Percentiles rank a stretch among this genome's conserved stretches.
phyloP scores from a whole-genome alignment of 2,113 vertebrate species.

The Pelmatolapia mariae region DNA sequence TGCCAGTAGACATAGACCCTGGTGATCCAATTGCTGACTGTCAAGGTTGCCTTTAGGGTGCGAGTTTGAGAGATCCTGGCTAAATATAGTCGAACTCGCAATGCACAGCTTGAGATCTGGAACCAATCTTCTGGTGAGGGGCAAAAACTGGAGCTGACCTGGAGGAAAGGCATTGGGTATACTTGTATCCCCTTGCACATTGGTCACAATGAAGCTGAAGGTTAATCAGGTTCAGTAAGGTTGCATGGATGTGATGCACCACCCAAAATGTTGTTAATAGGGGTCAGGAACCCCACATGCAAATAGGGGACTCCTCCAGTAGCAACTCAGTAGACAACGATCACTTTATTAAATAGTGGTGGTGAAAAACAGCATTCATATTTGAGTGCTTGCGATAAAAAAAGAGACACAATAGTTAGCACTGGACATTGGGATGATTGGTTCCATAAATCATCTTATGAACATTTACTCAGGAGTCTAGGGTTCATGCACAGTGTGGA shows the following conservation, averaged over 20 bases:
- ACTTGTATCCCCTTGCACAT: background rate
- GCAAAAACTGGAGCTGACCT: background rate
- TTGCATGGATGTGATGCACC: background rate
- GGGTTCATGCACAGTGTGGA: background rate
- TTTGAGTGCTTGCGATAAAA: background rate
- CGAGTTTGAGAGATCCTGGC: background rate
- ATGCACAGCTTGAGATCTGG: background rate
- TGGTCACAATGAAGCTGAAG: background rate
- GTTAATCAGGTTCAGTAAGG: background rate
- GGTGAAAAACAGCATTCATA: background rate
- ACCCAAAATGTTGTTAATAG: background rate
- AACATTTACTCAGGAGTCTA: background rate
- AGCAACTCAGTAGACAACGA: background rate
- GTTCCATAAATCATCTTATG: background rate
- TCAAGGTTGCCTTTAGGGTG: background rate
- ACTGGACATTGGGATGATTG: background rate
- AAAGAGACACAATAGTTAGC: background rate
- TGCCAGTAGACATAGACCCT: background rate
- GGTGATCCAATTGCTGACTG: background rate
- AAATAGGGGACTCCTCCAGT: background rate
- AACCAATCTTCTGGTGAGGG: background rate
- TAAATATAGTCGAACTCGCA: background rate
- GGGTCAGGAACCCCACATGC: background rate
- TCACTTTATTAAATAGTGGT: background rate
- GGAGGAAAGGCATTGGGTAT: background rate